phyloP scores from a whole-genome alignment of 2,113 vertebrate genomes.

The Esox niger region DNA sequence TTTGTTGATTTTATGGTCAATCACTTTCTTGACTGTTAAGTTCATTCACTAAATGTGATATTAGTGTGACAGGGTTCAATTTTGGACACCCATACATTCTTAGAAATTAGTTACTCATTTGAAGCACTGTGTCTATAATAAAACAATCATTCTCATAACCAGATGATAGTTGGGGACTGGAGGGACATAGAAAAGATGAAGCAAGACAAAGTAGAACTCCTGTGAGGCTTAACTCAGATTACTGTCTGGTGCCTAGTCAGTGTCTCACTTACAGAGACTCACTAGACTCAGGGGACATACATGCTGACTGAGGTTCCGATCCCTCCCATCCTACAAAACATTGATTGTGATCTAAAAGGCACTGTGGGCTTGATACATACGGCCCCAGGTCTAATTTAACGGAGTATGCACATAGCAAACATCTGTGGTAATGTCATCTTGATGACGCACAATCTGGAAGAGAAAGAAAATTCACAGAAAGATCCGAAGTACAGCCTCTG shows the following conservation, averaged over 20 bases:
- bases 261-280: background rate
- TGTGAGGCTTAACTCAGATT: background rate
- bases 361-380: no score
- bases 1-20: background rate
- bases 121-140: slow-evolving; percentile 15
- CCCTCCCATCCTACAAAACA: no score
- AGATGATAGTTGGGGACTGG: background rate
- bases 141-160: background rate
- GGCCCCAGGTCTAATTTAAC: no score
- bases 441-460: background rate
- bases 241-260: background rate
- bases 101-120: slow-evolving; percentile 11
- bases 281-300: background rate
- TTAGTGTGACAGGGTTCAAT: no score
- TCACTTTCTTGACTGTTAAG: no score
- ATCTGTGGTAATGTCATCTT: background rate
- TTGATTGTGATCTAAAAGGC: no score
- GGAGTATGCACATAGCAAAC: no score
- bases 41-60: no score
- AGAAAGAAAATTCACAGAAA: background rate
- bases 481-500: background rate
- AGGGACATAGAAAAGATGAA: background rate
- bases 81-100: no score
- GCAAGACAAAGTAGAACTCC: background rate
- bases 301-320: no score